Base-by-base conservation (phyloP, 2,797 vertebrate genomes). In the Micromesistius poutassou region DNA sequence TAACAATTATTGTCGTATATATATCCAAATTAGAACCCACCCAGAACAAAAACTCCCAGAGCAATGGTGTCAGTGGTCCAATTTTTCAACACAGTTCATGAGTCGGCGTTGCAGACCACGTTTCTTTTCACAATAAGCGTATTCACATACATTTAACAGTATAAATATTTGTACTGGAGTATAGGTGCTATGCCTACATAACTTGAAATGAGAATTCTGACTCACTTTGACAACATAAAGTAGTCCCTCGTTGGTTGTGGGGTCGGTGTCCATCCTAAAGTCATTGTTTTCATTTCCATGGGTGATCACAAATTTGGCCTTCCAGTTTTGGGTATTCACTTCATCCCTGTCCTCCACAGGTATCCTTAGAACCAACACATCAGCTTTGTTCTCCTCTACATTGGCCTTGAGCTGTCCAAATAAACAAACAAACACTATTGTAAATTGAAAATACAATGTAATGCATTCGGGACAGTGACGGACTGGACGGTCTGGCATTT, bases 211-310 rank as follows among this genome's bases (percentile, higher is more conserved):
- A 4, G 40, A 38, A 13, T 13, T n/a, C 16, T 31, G 70, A 33
- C 79, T 86, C 50, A 96, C 96, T 95, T 96, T 96, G 77, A 91
- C 78, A 78, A 95, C 92, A 84, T 90, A 91, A 9, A 97, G 81
- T 70, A 95, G 76, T 19, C 91, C 95, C 75, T 95, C 94, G 2
- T 97, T 96, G 77, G 94, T 96, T 14, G 84, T 89, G 50, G 89
- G 93, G 80, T 96, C 95, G 4, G 95, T 95, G 46, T 90, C 92
- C 68, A 97, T 93, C 89, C 90, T 88, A 89, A 96, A 97, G 83
- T 92, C 88, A 30, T 85, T 91, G 0, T 92, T 93, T 71, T 95
- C 94, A 22, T 97, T 96, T 81, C 96, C 96, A 72, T 91, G 90
- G 74, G 91, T 88, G 76, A 97, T 95, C 74, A 81, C 89, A 80